These are phyloP conservation scores for Sarcophaga peregrina DNA, from an alignment of 1,140 invertebrate genomes.

Conservation along the genomic window DNA sequence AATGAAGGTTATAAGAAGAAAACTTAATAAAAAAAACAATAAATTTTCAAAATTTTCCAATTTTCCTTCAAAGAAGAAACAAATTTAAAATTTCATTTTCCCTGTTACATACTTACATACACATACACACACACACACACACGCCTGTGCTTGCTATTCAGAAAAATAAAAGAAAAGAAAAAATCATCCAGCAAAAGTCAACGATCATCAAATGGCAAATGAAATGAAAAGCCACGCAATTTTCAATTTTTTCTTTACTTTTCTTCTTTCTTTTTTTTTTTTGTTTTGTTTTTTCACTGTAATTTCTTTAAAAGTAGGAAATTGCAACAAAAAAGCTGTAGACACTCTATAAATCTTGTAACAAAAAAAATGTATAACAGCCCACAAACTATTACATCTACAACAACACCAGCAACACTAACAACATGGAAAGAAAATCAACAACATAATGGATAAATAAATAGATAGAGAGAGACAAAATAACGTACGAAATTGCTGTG, in stretches of 20 bases:
- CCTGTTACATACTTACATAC: too few relatives aligned
- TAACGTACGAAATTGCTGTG: background rate
- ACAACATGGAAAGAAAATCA: background rate
- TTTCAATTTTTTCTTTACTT: too few relatives aligned
- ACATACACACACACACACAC: too few relatives aligned
- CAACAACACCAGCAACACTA: background rate
- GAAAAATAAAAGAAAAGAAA: background rate
- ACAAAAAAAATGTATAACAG: background rate
- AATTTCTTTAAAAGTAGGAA: background rate
- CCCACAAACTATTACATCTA: background rate
- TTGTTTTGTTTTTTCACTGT: background rate
- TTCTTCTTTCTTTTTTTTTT: background rate
- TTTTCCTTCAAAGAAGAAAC: too few relatives aligned
- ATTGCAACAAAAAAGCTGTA: background rate
- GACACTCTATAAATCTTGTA: background rate
- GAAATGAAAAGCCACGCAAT: slow-evolving; percentile 18
- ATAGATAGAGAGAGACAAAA: slow-evolving; percentile 28
- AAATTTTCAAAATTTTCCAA: too few relatives aligned
- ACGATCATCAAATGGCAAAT: slow-evolving; percentile 31
- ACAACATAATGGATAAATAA: background rate
- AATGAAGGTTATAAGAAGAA: slow-evolving; percentile 12
- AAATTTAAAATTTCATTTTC: background rate
- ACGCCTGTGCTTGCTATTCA: background rate
- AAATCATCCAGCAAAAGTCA: slow-evolving; percentile 30
- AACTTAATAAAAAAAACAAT: background rate